Evolutionary conservation across 2,113 vertebrate genomes (phyloP).

Genomic region (Nipponia nippon): DNA sequence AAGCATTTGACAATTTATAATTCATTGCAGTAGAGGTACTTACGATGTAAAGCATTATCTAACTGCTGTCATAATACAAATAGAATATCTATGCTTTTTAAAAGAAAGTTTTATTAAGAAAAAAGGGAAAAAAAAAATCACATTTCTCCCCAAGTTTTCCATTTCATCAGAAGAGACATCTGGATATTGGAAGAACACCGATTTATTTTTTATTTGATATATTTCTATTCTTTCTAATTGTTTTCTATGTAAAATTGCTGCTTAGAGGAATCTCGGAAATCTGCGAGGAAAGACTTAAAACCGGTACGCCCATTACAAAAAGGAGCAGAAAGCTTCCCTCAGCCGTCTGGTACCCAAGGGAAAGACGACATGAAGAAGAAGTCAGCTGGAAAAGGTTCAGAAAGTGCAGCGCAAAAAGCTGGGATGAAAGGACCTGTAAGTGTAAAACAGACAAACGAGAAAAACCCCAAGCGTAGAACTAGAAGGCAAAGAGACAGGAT

Average conservation of each 20-base stretch:
- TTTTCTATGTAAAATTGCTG: constrained; percentile 36
- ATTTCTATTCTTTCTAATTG: constrained; percentile 1
- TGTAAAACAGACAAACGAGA: background rate
- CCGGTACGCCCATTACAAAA: constrained; percentile 60
- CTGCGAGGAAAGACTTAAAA: constrained; percentile 61
- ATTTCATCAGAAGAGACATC: background rate
- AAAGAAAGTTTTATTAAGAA: background rate
- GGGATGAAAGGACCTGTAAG: constrained; percentile 43
- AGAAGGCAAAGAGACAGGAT: background rate
- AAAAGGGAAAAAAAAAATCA: background rate
- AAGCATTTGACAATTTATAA: background rate
- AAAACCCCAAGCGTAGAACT: background rate
- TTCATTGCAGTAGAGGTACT: background rate
- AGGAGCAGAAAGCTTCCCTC: constrained; percentile 45
- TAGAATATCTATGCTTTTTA: background rate
- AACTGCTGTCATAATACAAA: background rate
- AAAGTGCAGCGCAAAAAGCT: constrained; percentile 71
- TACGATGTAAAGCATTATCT: background rate
- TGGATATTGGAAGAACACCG: background rate
- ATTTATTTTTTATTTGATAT: background rate
- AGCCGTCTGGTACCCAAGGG: constrained; percentile 32
- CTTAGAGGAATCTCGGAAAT: constrained; percentile 65
- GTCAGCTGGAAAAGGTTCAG: constrained; percentile 72
- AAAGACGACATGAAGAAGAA: constrained; percentile 68
- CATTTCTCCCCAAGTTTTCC: too few relatives aligned